phyloP scores from a whole-genome alignment of 1,140 invertebrate genomes.

The Tetraneura akinire region DNA sequence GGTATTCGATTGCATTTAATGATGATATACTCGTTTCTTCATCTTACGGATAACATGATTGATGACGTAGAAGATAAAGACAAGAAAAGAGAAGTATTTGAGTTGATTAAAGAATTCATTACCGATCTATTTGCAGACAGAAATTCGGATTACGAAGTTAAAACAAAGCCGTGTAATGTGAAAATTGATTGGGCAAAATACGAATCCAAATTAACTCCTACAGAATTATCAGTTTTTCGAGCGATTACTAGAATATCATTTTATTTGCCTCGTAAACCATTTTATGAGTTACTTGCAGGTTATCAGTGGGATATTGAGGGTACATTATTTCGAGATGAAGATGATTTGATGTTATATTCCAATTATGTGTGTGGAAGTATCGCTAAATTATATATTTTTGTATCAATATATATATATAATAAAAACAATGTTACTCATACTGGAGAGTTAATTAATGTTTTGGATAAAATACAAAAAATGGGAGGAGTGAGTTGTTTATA shows the following conservation, averaged over 20 bases:
- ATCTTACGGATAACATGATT: constrained; percentile 36
- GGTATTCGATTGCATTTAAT: constrained; percentile 31
- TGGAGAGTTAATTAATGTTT: not conserved
- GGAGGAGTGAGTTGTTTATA: not conserved
- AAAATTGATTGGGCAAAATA: constrained; percentile 9
- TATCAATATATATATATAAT: too few relatives aligned
- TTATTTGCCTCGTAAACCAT: constrained; percentile 37
- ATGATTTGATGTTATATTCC: constrained; percentile 1
- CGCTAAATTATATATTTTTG: not conserved
- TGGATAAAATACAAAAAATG: constrained; percentile 11
- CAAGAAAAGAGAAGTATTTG: not conserved
- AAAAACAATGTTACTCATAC: too few relatives aligned
- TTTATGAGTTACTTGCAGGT: constrained; percentile 28
- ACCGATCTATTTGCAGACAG: constrained; percentile 15
- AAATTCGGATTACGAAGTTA: constrained; percentile 28
- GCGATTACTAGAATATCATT: constrained; percentile 37
- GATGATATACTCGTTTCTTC: constrained; percentile 28
- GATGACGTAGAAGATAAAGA: not conserved
- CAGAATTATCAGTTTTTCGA: not conserved
- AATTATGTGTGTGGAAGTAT: constrained; percentile 8
- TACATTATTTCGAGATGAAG: not conserved
- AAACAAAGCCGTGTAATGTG: not conserved
- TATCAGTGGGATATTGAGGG: constrained; percentile 25
- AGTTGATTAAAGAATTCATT: not conserved
- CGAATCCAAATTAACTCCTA: not conserved